phyloP scores from a whole-genome alignment of 2,888 invertebrate species.

The Aphodius sticticus region DNA sequence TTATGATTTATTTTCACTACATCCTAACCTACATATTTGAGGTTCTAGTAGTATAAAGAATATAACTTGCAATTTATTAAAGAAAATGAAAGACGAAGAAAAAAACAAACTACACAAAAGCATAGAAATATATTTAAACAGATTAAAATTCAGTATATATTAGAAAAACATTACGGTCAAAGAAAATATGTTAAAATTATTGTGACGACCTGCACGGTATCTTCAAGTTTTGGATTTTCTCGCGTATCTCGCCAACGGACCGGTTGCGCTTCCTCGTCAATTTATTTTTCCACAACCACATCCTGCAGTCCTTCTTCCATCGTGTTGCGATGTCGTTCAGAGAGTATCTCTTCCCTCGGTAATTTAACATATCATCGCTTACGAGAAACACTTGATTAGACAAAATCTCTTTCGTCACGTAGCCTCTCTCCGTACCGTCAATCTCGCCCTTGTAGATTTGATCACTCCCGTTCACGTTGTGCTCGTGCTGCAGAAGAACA shows the following conservation, averaged over 20 bases:
- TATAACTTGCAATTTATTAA: too few species aligned
- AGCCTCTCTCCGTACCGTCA: slow-evolving; percentile 31
- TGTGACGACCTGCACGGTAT: slow-evolving; percentile 29
- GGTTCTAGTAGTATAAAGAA: too few species aligned
- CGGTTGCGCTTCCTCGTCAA: slow-evolving; percentile 48
- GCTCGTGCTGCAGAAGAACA: slow-evolving; percentile 30
- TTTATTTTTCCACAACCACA: slow-evolving; percentile 68
- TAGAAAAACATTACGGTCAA: too few species aligned
- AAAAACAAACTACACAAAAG: too few species aligned
- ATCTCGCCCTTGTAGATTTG: slow-evolving; percentile 22
- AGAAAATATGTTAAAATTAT: neutral
- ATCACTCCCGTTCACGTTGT: slow-evolving; percentile 31
- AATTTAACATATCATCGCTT: slow-evolving; percentile 64
- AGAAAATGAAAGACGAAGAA: too few species aligned
- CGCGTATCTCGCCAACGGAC: slow-evolving; percentile 49
- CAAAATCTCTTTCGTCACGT: slow-evolving; percentile 49
- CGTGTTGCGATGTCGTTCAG: slow-evolving; percentile 68
- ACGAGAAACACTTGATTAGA: slow-evolving; percentile 58
- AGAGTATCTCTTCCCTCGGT: slow-evolving; percentile 67
- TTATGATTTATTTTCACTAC: too few species aligned
- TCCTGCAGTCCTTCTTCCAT: slow-evolving; percentile 77
- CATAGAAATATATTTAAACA: too few species aligned
- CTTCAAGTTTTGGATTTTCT: slow-evolving; percentile 42
- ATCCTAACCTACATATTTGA: too few species aligned
- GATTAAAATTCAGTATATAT: too few species aligned